Percentiles rank a stretch among this genome's conserved stretches.
Evolutionary conservation across 2,888 invertebrate species (phyloP).

Genomic region (Trichacis sp.): DNA sequence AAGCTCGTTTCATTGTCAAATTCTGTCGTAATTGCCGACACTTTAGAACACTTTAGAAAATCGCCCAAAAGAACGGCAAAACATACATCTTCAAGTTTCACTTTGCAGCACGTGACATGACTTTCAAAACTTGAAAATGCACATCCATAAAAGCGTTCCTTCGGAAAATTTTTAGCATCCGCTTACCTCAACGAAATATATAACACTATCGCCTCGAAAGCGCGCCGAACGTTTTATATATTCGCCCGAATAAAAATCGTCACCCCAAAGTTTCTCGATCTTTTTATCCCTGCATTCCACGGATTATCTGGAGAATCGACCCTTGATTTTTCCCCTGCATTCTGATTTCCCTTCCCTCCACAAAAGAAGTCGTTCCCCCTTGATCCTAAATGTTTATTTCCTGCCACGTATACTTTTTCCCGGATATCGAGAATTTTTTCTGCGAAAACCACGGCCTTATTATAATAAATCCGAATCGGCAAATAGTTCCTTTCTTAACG

Average conservation of each 20-base stretch:
- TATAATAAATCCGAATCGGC: constrained; percentile 14
- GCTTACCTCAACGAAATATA: constrained; percentile 32
- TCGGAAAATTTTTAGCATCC: constrained; percentile 34
- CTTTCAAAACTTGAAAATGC: constrained; percentile 28
- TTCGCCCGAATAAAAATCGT: constrained; percentile 29
- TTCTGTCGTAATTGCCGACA: too few relatives aligned
- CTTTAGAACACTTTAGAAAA: too few relatives aligned
- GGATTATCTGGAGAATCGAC: too few relatives aligned
- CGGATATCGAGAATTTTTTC: background rate
- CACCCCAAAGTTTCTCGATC: too few relatives aligned
- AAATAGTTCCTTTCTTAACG: constrained; percentile 30
- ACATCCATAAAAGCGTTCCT: constrained; percentile 39
- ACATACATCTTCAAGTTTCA: constrained; percentile 30
- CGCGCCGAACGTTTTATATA: constrained; percentile 32
- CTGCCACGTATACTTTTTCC: background rate
- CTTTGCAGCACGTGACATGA: constrained; percentile 31
- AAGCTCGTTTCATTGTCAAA: too few relatives aligned
- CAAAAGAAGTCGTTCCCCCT: background rate
- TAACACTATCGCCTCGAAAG: constrained; percentile 43
- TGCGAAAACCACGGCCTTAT: background rate
- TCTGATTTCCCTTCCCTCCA: background rate
- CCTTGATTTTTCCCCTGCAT: background rate
- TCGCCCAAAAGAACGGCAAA: constrained; percentile 13
- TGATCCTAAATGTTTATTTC: background rate
- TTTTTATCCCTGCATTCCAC: too few relatives aligned